A percentile compares a stretch with the other conserved stretches of the same genome.
These are phyloP conservation scores for Odontamblyopus rebecca DNA, from an alignment of 2,797 vertebrate species.

Conservation along the genomic window DNA sequence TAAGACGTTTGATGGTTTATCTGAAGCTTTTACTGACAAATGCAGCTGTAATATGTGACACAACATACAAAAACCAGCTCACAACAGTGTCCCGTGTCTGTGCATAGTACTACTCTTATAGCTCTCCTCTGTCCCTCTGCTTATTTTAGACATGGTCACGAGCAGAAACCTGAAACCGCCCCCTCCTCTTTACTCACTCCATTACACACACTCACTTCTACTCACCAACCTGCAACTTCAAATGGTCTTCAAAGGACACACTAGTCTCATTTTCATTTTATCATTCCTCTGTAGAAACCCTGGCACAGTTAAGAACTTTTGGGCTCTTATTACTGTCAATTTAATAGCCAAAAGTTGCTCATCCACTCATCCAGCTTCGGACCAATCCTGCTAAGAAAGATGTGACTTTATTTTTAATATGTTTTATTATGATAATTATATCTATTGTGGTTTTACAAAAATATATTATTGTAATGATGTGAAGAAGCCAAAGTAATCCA, in stretches of 20 bases:
- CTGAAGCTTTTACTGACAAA: conserved; percentile 23
- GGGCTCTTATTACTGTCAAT: conserved; percentile 1
- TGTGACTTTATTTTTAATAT: neutral
- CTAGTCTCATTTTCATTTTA: neutral
- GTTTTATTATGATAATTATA: neutral
- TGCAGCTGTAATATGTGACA: conserved; percentile 6
- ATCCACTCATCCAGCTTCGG: neutral
- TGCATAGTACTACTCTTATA: conserved; percentile 4
- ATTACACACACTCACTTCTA: conserved; percentile 31
- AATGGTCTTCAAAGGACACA: neutral
- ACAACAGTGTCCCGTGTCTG: conserved; percentile 19
- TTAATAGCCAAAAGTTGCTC: neutral
- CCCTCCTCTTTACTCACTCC: conserved; percentile 20
- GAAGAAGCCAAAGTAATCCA: conserved; percentile 8
- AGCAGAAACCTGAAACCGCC: conserved; percentile 49
- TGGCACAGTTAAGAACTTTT: neutral
- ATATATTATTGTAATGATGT: neutral
- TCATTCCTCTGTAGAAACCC: neutral
- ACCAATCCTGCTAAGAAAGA: neutral
- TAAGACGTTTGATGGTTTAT: conserved; percentile 13
- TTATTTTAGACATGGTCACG: conserved; percentile 53
- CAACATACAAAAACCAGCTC: conserved; percentile 5
- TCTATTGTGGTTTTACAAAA: neutral
- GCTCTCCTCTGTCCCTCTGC: conserved; percentile 16
- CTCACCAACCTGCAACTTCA: neutral